Conservation (phyloP, 2,797 vertebrate genomes). For the Etheostoma perlongum region DNA sequence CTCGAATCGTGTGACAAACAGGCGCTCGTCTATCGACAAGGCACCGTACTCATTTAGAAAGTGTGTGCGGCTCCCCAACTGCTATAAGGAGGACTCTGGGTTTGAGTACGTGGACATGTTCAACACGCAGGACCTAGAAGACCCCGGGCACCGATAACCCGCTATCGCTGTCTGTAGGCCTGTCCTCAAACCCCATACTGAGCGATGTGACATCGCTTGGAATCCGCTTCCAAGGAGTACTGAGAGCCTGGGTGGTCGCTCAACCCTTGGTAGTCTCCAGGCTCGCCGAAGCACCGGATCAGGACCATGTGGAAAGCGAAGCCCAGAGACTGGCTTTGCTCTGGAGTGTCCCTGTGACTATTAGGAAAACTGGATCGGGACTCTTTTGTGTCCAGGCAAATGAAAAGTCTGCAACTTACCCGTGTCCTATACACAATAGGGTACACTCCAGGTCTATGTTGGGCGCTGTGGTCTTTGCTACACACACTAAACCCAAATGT, state of each 20-base stretch:
- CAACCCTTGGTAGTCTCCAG: too few relatives aligned
- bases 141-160: not conserved
- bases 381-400: not conserved
- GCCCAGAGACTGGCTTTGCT: not conserved
- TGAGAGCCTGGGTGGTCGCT: not conserved
- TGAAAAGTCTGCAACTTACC: not conserved
- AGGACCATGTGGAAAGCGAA: not conserved
- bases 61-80: slow-evolving; percentile 6
- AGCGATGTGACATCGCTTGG: not conserved
- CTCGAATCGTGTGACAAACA: not conserved
- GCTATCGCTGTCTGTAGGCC: too few relatives aligned
- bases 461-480: not conserved
- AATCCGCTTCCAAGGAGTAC: not conserved
- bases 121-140: not conserved
- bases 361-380: not conserved
- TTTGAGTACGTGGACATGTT: slow-evolving; percentile 8
- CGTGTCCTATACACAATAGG: slow-evolving; percentile 24
- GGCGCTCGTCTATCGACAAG: not conserved
- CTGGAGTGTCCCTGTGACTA: too few relatives aligned
- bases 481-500: not conserved
- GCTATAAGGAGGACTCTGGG: not conserved
- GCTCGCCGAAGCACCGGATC: not conserved
- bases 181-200: too few relatives aligned
- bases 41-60: slow-evolving; percentile 7
- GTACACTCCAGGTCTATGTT: slow-evolving; percentile 19